Evolutionary conservation across 2,888 invertebrate genomes (phyloP).

Genomic region (Sinhomidia bicolor): DNA sequence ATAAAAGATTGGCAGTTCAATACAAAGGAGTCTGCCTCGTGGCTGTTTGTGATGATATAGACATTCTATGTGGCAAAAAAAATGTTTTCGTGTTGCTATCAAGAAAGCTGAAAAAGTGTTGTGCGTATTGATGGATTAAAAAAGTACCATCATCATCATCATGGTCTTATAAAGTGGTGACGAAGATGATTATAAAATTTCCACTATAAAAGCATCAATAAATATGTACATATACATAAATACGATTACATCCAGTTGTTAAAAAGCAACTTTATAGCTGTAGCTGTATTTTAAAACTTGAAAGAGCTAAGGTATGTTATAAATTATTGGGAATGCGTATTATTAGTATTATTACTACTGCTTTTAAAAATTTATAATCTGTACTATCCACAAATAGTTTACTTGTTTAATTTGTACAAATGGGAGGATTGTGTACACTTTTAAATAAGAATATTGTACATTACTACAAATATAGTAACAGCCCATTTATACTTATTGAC

Average conservation of each 20-base stretch:
- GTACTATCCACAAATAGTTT: too few species aligned
- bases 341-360: too few species aligned
- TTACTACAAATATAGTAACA: constrained; percentile 31
- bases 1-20: constrained; percentile 43
- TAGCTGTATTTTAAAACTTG: too few species aligned
- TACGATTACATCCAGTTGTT: background rate
- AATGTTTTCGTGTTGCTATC: background rate
- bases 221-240: background rate
- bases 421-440: constrained; percentile 15
- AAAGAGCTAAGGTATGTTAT: too few species aligned
- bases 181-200: background rate
- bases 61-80: constrained; percentile 24
- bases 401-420: constrained; percentile 27
- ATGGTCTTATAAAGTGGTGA: background rate
- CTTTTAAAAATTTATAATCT: too few species aligned
- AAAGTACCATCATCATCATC: background rate
- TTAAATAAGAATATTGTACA: background rate
- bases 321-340: too few species aligned
- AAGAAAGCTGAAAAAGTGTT: background rate
- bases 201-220: background rate
- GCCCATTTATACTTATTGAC: constrained; percentile 64
- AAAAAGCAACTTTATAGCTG: background rate
- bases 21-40: constrained; percentile 62
- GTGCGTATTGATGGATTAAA: background rate
- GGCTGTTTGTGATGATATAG: background rate